A percentile compares a stretch with the other conserved stretches of the same genome.
Conservation (phyloP, 2,113 vertebrate species). For the Lontra canadensis region DNA sequence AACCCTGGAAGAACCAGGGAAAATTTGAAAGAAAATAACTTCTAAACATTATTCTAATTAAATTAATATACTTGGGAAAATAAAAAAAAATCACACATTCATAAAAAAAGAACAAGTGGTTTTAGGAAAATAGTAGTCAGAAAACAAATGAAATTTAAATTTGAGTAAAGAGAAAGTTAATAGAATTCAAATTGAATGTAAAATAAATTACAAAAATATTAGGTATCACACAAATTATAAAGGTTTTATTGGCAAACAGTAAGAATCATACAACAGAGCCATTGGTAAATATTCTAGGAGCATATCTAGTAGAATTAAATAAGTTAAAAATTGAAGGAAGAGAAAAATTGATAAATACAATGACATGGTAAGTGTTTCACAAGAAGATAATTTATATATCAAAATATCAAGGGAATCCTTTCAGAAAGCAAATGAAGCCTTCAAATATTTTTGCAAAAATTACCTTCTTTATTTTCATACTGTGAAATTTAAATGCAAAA, state of each 20-base stretch:
- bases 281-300: background rate
- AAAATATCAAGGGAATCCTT: background rate
- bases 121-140: background rate
- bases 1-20: background rate
- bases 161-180: background rate
- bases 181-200: background rate
- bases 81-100: background rate
- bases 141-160: background rate
- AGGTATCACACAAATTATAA: background rate
- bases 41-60: background rate
- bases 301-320: background rate
- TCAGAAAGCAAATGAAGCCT: background rate
- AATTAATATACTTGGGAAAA: background rate
- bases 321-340: background rate
- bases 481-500: background rate
- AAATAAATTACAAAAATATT: slow-evolving; percentile 4
- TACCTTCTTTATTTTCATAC: background rate
- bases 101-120: background rate
- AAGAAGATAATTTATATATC: background rate
- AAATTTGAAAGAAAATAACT: background rate
- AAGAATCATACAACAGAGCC: background rate
- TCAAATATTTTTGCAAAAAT: background rate
- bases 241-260: background rate
- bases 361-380: background rate
- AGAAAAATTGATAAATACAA: slow-evolving; percentile 5